Percentiles rank a stretch among this genome's conserved stretches.
Conservation (phyloP, 2,113 vertebrate species). For the Gymnobelideus leadbeateri region DNA sequence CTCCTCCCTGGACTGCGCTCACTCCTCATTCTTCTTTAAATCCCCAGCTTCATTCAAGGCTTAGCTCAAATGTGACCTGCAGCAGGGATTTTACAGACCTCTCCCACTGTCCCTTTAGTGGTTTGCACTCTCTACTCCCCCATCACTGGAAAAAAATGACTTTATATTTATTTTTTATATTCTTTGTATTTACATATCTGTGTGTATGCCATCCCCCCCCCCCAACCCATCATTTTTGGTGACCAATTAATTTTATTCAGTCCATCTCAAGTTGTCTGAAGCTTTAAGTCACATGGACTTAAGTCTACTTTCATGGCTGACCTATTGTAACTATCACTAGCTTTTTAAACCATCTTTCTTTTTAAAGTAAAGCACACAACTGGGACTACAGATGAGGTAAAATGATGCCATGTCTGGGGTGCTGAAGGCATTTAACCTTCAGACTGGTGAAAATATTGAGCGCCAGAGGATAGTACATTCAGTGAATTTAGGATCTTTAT, state of each 20-base stretch:
- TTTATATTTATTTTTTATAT: not conserved
- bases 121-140: not conserved
- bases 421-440: not conserved
- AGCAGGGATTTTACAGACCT: not conserved
- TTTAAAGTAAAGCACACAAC: not conserved
- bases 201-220: not conserved
- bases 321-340: not conserved
- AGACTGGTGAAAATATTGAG: slow-evolving; percentile 31
- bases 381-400: not conserved
- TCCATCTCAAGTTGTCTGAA: not conserved
- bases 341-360: slow-evolving; percentile 11
- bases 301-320: slow-evolving; percentile 9
- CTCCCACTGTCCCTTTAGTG: not conserved
- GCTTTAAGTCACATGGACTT: not conserved
- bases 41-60: not conserved
- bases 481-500: slow-evolving; percentile 25
- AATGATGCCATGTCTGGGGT: not conserved
- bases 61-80: not conserved
- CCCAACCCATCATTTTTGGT: not conserved
- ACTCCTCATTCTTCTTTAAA: not conserved
- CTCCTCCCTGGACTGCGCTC: fast-evolving
- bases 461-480: not conserved
- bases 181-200: not conserved
- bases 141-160: not conserved
- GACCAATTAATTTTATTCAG: not conserved